Conservation (phyloP, 2,797 vertebrate genomes). For the Halcyon chelicuti region DNA sequence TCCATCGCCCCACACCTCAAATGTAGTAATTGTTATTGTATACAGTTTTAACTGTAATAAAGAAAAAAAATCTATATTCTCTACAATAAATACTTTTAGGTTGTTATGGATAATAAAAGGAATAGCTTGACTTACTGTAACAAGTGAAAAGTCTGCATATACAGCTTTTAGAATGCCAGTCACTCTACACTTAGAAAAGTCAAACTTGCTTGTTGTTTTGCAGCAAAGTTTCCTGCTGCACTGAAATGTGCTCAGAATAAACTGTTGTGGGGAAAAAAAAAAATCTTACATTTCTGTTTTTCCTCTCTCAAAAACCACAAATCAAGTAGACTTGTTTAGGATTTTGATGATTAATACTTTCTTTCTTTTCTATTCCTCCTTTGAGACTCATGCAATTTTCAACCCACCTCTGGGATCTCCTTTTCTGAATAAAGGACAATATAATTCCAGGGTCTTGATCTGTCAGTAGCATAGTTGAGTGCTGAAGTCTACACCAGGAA, state of each 20-base stretch:
- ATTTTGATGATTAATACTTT: neutral
- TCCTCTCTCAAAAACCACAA: neutral
- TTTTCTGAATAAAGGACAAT: neutral
- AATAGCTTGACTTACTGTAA: neutral
- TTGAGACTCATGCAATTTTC: neutral
- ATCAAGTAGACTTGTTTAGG: neutral
- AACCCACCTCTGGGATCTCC: neutral
- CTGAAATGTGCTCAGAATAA: slow-evolving; percentile 66
- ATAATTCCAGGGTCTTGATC: neutral
- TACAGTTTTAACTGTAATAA: neutral
- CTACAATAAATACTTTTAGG: neutral
- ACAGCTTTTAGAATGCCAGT: slow-evolving; percentile 5
- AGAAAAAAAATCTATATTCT: neutral
- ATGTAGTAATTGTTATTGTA: neutral
- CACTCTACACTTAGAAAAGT: slow-evolving; percentile 5
- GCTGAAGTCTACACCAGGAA: neutral
- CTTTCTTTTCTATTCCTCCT: neutral
- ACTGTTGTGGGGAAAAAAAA: neutral
- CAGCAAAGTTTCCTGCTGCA: slow-evolving; percentile 31
- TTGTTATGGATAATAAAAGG: neutral
- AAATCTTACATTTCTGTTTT: neutral
- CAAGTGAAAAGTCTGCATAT: neutral
- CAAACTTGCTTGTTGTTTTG: neutral
- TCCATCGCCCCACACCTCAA: neutral
- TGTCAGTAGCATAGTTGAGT: neutral